Conservation (phyloP, 2,113 vertebrate genomes). For the Campylomormyrus numenius region DNA sequence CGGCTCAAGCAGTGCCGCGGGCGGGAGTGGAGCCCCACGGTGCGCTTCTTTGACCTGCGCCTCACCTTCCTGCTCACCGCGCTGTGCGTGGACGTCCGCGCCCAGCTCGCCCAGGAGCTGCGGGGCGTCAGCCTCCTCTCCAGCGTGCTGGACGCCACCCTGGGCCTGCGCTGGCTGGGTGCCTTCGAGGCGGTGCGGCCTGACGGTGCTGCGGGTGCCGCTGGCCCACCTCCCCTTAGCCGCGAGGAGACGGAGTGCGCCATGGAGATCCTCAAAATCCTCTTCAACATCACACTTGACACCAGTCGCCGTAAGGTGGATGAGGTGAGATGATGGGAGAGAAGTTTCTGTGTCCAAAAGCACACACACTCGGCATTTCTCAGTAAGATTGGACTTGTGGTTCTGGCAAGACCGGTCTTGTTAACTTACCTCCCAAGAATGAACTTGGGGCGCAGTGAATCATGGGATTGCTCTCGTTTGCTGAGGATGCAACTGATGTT, state of each 20-base stretch:
- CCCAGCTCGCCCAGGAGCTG: constrained; percentile 78
- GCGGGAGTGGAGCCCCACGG: constrained; percentile 65
- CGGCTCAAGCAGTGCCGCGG: constrained; percentile 68
- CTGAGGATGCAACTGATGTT: neutral
- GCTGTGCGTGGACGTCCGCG: constrained; percentile 68
- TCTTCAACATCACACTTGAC: constrained; percentile 88
- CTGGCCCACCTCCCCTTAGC: constrained; percentile 60
- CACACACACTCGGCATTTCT: neutral
- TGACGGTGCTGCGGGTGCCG: constrained; percentile 30
- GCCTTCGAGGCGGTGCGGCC: constrained; percentile 59
- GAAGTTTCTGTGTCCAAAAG: neutral
- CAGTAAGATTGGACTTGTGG: neutral
- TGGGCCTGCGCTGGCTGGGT: constrained; percentile 66
- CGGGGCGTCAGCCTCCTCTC: constrained; percentile 68
- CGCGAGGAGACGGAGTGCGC: constrained; percentile 71
- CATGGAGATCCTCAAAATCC: constrained; percentile 90
- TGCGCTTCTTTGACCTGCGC: constrained; percentile 82
- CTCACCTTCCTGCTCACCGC: constrained; percentile 83
- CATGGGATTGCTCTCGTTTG: neutral
- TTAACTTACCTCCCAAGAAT: neutral
- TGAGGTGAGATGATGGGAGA: constrained; percentile 61
- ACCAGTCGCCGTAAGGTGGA: constrained; percentile 69
- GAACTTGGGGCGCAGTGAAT: neutral
- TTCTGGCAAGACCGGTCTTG: neutral
- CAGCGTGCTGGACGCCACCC: constrained; percentile 67